Evolutionary conservation across 1,140 invertebrate genomes (phyloP).

Genomic region (Solenopsis invicta): DNA sequence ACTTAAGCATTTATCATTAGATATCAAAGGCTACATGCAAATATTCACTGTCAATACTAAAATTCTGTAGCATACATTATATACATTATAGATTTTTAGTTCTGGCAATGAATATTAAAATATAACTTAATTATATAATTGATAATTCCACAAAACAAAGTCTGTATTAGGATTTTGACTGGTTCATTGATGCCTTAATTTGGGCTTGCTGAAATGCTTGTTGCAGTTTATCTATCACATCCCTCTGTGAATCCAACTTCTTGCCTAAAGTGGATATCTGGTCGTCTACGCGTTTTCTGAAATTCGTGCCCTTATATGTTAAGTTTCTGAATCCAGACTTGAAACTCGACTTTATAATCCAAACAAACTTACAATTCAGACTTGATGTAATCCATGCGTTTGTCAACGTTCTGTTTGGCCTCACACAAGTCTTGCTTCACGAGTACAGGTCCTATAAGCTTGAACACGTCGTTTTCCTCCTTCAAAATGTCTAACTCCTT

Average conservation of each 20-base stretch:
- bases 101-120: too few species aligned
- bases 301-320: constrained; percentile 15
- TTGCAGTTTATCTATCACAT: constrained; percentile 93
- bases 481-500: constrained; percentile 95
- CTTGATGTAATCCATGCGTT: constrained; percentile 97
- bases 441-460: constrained; percentile 97
- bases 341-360: constrained; percentile 47
- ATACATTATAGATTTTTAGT: too few species aligned
- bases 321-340: neutral
- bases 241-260: constrained; percentile 92
- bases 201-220: constrained; percentile 92
- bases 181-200: constrained; percentile 85
- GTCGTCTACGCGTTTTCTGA: constrained; percentile 92
- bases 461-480: constrained; percentile 95
- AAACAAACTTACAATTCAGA: constrained; percentile 92
- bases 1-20: constrained; percentile 22
- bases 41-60: too few species aligned
- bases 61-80: too few species aligned
- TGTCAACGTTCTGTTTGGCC: constrained; percentile 97
- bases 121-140: constrained; percentile 11
- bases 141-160: neutral
- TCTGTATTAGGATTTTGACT: constrained; percentile 66
- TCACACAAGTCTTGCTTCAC: constrained; percentile 97
- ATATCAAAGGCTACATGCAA: too few species aligned
- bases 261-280: constrained; percentile 92